Base-by-base conservation (phyloP, 2,888 invertebrate species). In the Agapostemon virescens region DNA sequence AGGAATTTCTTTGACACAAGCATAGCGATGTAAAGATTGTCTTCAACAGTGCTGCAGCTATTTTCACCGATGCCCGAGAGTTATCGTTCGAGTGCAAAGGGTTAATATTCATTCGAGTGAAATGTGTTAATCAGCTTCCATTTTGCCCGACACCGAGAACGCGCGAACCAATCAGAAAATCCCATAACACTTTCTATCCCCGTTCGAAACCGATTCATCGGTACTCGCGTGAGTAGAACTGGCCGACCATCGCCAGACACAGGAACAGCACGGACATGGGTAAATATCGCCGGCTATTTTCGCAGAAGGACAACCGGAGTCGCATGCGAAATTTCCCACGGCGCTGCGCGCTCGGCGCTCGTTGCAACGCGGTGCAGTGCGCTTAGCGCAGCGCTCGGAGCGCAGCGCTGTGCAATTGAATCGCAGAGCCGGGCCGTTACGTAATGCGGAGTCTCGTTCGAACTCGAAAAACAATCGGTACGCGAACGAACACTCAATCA, bases 381-480 rank as follows among this genome's bases (percentile, higher is more conserved):
- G n/a, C n/a, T n/a, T n/a, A 1, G 13, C 13, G 13, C 20, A 17
- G 17, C 3, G 42, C 17, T n/a, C 45, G 17, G n/a, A n/a, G 45
- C 23, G 52, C 23, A 23, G 52, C 52, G 52, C 52, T 23, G 52
- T 13, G 52, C 52, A 74, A 75, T 76, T 66, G 72, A 79, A 81
- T 79, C 71, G 55, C 61, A 64, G 23, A 15, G 33, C 71, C 26
- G 55, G n/a, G 55, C 38, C 38, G 78, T 79, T 72, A 74, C 84
- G 74, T 49, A 72, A 75, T 66, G 73, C 81, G 42, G 74, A 66
- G 30, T 61, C 33, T n/a, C 77, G 68, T 61, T 79, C 75, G 72
- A 76, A 58, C 80, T 66, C 63, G 49, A 76, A 82, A 80, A 80
- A 73, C 80, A 82, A 80, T 82, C 76, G 74, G 68, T 45, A 69